Percentiles rank a stretch among this genome's conserved stretches.
These are phyloP conservation scores for Nezara viridula DNA, from an alignment of 2,888 invertebrate species.

Conservation along the genomic window DNA sequence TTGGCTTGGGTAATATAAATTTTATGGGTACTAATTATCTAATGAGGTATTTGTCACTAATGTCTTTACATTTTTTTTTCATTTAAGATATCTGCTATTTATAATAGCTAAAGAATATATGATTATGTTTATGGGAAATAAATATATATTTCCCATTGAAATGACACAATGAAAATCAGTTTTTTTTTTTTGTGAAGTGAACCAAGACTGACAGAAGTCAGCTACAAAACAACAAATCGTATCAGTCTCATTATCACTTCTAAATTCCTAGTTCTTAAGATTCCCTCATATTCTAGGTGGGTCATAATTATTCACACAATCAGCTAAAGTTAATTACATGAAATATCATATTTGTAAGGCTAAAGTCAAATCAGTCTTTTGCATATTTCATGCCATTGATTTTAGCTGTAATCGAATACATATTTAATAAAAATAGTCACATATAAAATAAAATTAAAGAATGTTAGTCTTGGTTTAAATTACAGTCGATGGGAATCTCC, in stretches of 20 bases:
- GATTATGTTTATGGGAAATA: constrained; percentile 29
- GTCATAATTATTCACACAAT: constrained; percentile 34
- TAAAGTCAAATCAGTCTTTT: constrained; percentile 65
- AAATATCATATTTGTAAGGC: constrained; percentile 63
- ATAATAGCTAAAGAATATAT: constrained; percentile 23
- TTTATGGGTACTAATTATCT: constrained; percentile 54
- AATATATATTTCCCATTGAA: constrained; percentile 15
- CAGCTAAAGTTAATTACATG: constrained; percentile 59
- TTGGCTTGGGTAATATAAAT: constrained; percentile 57
- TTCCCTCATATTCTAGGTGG: constrained; percentile 54
- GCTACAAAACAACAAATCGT: constrained; percentile 53
- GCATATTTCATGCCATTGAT: constrained; percentile 61
- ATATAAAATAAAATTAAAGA: constrained; percentile 50
- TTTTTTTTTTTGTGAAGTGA: constrained; percentile 51
- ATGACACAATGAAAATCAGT: constrained; percentile 27
- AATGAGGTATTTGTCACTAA: constrained; percentile 59
- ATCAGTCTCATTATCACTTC: constrained; percentile 60
- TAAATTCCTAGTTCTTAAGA: constrained; percentile 60
- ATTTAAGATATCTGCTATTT: constrained; percentile 30
- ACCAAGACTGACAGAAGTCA: constrained; percentile 58
- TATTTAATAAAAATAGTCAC: constrained; percentile 54
- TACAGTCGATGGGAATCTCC: constrained; percentile 56
- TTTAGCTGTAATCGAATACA: constrained; percentile 57
- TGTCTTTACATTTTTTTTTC: constrained; percentile 54
- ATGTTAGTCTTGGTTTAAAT: constrained; percentile 52